Conservation (phyloP, 2,113 vertebrate genomes). For the Tylochromis polylepis region DNA sequence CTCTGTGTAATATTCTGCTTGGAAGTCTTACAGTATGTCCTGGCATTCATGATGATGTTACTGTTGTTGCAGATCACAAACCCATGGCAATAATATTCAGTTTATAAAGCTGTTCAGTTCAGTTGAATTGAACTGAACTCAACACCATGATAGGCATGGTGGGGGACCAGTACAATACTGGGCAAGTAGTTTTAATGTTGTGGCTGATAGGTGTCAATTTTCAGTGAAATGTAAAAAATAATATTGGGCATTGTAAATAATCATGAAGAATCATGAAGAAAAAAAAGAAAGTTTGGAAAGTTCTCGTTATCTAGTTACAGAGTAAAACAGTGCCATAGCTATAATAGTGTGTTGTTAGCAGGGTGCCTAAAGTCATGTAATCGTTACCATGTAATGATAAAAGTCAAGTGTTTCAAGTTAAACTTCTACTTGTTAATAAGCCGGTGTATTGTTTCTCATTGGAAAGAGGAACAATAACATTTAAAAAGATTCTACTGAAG, state of each 20-base stretch:
- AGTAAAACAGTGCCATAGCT: background rate
- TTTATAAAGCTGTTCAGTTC: no score
- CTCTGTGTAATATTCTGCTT: background rate
- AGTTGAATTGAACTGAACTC: rapidly evolving
- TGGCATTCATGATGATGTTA: background rate
- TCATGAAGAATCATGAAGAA: no score
- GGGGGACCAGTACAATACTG: background rate
- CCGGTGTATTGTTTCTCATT: background rate
- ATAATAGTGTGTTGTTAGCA: background rate
- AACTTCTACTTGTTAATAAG: background rate
- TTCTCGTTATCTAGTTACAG: background rate
- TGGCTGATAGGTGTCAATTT: background rate
- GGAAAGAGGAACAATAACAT: background rate
- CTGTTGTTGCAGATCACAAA: background rate
- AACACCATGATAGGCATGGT: background rate
- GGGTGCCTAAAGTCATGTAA: background rate
- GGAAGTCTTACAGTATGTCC: background rate
- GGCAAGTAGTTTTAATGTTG: background rate
- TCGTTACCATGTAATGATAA: background rate
- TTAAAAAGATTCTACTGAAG: background rate
- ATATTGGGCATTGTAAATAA: background rate
- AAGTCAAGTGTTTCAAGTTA: background rate
- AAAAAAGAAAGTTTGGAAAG: background rate
- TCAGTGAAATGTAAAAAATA: background rate
- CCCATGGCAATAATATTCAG: background rate